Conservation (phyloP, 2,888 invertebrate species). For the Sarcophaga subvicina region DNA sequence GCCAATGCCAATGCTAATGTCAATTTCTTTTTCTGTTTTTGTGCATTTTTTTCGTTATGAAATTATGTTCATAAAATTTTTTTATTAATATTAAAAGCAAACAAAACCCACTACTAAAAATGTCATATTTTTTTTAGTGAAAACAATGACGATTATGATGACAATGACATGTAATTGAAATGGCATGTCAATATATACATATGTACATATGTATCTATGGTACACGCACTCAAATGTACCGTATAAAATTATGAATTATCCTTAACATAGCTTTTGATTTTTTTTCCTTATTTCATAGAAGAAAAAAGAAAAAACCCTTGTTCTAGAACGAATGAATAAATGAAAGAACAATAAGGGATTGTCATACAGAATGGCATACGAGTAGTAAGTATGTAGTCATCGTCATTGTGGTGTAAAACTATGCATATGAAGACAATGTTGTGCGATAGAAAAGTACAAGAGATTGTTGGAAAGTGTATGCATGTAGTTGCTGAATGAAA, state of each 20-base stretch:
- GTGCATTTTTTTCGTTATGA: constrained; percentile 47
- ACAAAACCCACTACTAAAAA: constrained; percentile 67
- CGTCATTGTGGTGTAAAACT: constrained; percentile 69
- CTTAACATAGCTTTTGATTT: constrained; percentile 52
- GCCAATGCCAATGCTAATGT: background rate
- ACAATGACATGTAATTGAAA: constrained; percentile 68
- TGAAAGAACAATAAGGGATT: constrained; percentile 40
- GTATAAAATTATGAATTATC: constrained; percentile 71
- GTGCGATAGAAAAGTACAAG: constrained; percentile 44
- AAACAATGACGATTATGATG: constrained; percentile 36
- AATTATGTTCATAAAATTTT: constrained; percentile 59
- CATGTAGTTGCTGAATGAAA: constrained; percentile 42
- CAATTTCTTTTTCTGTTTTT: background rate
- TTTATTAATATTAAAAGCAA: constrained; percentile 69
- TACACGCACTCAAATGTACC: constrained; percentile 62
- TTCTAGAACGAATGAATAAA: constrained; percentile 43
- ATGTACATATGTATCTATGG: background rate
- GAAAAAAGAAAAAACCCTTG: constrained; percentile 69
- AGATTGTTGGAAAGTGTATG: background rate
- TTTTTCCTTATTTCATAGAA: constrained; percentile 49
- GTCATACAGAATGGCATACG: constrained; percentile 7
- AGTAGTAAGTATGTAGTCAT: constrained; percentile 38
- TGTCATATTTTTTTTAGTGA: constrained; percentile 62
- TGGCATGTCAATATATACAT: constrained; percentile 64
- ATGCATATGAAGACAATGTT: constrained; percentile 49